phyloP scores from a whole-genome alignment of 2,888 invertebrate species.

The Cephus spinipes region DNA sequence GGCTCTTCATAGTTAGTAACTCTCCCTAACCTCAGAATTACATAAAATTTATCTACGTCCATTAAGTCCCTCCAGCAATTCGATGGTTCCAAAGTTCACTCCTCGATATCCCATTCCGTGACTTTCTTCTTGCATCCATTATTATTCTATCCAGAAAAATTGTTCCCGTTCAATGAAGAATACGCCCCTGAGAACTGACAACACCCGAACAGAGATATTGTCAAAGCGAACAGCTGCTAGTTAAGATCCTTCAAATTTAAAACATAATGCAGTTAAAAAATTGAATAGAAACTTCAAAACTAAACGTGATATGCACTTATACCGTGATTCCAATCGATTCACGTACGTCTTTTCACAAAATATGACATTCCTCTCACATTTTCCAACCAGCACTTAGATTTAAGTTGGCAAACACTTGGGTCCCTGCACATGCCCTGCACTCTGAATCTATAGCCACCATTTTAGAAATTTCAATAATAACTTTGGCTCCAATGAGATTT shows the following conservation, averaged over 20 bases:
- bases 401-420: not conserved
- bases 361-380: conserved; percentile 10
- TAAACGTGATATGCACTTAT: not conserved
- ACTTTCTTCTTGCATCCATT: not conserved
- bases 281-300: not conserved
- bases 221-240: not conserved
- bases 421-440: no score
- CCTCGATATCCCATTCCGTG: not conserved
- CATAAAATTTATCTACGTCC: not conserved
- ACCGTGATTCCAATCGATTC: not conserved
- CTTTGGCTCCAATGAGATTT: not conserved
- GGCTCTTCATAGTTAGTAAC: conserved; percentile 41
- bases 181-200: not conserved
- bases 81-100: not conserved
- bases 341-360: not conserved
- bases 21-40: conserved; percentile 2
- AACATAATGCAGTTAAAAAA: not conserved
- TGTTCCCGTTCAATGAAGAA: not conserved
- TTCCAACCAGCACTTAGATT: not conserved
- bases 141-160: not conserved
- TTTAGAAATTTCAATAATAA: not conserved
- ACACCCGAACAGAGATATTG: not conserved
- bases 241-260: not conserved
- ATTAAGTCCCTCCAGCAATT: not conserved
- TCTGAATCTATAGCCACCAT: not conserved